Evolutionary conservation across 2,113 vertebrate species (phyloP).

Genomic region (Larimichthys polyactis): DNA sequence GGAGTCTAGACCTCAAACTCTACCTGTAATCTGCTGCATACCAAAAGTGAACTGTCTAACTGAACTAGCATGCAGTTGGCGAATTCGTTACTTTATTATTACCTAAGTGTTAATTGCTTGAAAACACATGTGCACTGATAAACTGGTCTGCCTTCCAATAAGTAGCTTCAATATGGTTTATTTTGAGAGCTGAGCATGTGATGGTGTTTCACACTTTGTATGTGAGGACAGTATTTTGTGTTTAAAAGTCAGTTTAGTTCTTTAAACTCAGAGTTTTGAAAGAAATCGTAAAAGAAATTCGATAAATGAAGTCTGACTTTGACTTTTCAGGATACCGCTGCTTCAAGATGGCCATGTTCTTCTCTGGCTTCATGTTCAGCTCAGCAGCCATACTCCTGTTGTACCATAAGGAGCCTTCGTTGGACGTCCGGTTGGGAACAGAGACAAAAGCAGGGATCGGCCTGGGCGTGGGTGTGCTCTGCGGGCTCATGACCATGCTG

Average conservation of each 20-base stretch:
- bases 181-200: not conserved
- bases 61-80: too few species aligned
- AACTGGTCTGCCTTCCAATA: too few species aligned
- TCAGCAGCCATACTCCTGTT: conserved; percentile 86
- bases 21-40: too few species aligned
- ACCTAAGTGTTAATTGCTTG: too few species aligned
- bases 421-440: conserved; percentile 83
- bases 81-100: too few species aligned
- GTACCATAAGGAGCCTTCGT: conserved; percentile 85
- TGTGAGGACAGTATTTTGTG: not conserved
- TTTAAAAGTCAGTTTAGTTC: not conserved
- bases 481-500: conserved; percentile 88
- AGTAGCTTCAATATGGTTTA: not conserved
- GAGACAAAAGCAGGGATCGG: conserved; percentile 88
- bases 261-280: not conserved
- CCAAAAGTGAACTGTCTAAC: too few species aligned
- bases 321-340: conserved; percentile 87
- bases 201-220: not conserved
- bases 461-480: conserved; percentile 88
- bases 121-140: too few species aligned
- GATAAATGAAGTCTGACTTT: not conserved
- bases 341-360: conserved; percentile 92
- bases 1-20: too few species aligned
- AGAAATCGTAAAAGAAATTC: too few species aligned
- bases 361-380: conserved; percentile 89